These are phyloP conservation scores for Tympanuchus pallidicinctus DNA, from an alignment of 2,113 vertebrate species.

Conservation along the genomic window DNA sequence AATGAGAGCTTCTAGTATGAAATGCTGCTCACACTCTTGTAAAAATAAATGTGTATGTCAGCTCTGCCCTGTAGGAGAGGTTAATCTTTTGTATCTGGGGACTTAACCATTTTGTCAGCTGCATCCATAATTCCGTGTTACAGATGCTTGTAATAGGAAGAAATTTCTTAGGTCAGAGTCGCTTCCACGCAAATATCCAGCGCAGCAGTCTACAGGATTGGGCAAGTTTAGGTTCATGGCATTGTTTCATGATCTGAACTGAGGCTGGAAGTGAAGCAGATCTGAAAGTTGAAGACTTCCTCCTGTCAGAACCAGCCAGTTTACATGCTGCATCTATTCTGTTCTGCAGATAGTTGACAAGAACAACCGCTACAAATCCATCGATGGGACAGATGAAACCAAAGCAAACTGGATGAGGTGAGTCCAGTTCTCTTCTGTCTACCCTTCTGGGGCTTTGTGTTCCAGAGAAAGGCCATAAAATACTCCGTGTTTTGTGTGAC, in stretches of 20 bases:
- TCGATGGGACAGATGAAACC: slow-evolving; percentile 92
- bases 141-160: background rate
- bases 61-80: background rate
- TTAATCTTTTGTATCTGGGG: background rate
- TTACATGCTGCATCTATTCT: background rate
- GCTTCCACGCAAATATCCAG: background rate
- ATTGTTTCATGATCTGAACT: background rate
- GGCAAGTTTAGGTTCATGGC: background rate
- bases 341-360: slow-evolving; percentile 86
- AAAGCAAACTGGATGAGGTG: slow-evolving; percentile 99
- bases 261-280: background rate
- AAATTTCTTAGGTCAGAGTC: background rate
- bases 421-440: slow-evolving; percentile 53
- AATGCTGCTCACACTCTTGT: background rate
- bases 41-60: background rate
- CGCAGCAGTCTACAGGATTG: background rate
- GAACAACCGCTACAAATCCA: slow-evolving; percentile 89
- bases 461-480: slow-evolving; percentile 7
- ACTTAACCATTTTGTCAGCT: background rate
- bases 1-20: background rate
- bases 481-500: background rate
- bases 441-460: background rate
- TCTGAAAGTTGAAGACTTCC: background rate
- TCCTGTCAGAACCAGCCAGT: background rate
- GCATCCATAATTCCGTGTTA: background rate